Base-by-base conservation (phyloP, 2,797 vertebrate species). In the Peromyscus nudipes region DNA sequence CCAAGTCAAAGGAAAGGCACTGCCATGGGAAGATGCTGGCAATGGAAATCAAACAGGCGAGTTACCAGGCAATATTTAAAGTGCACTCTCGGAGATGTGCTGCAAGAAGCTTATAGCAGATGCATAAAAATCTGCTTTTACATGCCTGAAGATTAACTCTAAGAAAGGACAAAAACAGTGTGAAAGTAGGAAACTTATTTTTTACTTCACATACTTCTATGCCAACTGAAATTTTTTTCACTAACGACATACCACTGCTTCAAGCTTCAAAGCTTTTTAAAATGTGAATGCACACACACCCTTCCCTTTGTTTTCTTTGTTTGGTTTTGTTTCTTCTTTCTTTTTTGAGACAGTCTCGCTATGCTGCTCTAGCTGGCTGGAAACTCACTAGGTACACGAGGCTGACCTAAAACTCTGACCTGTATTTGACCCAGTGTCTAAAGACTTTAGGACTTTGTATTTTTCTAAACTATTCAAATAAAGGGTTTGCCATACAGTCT, bases 401-500 rank as follows among this genome's bases (percentile, higher is more conserved):
- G 4, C 23, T 87, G 14, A 69, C 8, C 67, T 69, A 40, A 14
- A 69, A 73, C 25, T 73, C 64, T 65, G 49, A 57, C 25, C 10
- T 65, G 17, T 57, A 92, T 37, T 67, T 85, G 73, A 91, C 57
- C 46, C 46, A 93, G 55, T 65, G 7, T 76, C 80, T 82, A 77
- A 81, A 82, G 55, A 90, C n/a, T 67, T 86, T 40, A 55, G 31
- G 65, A 31, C 37, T 92, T 96, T 67, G 2, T 60, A 49, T 83
- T 89, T 95, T 93, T 95, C 88, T 86, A 65, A 96, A 93, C 64
- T 85, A 37, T 76, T 94, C 40, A 92, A 60, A 75, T n/a, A 23
- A 57, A 57, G 67, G 4, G 14, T 73, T 5, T 79, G 29, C 6
- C 60, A 23, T 25, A 60, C 13, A 95, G 34, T 37, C 31, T 76